These are phyloP conservation scores for Morinoia aosen DNA, from an alignment of 2,888 invertebrate genomes.

Conservation along the genomic window DNA sequence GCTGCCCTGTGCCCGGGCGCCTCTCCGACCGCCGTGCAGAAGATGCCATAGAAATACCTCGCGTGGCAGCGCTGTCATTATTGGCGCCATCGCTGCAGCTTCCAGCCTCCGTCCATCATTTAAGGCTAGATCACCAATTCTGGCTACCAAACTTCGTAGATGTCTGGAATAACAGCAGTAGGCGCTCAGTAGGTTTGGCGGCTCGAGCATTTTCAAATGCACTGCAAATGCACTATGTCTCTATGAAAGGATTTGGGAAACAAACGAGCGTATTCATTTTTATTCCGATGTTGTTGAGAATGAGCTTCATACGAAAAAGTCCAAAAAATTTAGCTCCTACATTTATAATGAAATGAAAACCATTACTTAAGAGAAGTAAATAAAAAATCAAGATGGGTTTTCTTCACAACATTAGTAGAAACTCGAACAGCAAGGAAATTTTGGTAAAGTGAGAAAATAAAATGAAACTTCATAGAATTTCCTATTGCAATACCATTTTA, in stretches of 20 bases:
- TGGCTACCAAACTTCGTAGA: background rate
- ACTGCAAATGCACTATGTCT: background rate
- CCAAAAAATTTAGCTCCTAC: background rate
- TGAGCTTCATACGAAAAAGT: background rate
- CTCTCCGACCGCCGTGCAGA: background rate
- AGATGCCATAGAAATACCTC: slow-evolving; percentile 26
- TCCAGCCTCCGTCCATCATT: slow-evolving; percentile 31
- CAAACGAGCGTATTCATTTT: background rate
- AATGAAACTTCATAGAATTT: background rate
- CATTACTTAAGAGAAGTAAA: background rate
- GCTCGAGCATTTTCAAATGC: background rate
- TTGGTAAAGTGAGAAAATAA: background rate
- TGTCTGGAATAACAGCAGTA: background rate
- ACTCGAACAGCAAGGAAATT: background rate
- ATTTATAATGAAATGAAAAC: background rate
- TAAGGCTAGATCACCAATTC: slow-evolving; percentile 36
- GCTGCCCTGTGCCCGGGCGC: background rate
- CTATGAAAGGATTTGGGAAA: background rate
- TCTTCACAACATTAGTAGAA: background rate
- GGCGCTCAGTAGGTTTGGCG: background rate
- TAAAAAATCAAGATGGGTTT: background rate
- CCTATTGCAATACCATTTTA: background rate
- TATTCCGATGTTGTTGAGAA: background rate
- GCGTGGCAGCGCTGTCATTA: slow-evolving; percentile 5
- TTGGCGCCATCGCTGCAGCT: slow-evolving; percentile 43